These are phyloP conservation scores for Piscicola geometra DNA, from an alignment of 2,888 invertebrate species.

Conservation along the genomic window DNA sequence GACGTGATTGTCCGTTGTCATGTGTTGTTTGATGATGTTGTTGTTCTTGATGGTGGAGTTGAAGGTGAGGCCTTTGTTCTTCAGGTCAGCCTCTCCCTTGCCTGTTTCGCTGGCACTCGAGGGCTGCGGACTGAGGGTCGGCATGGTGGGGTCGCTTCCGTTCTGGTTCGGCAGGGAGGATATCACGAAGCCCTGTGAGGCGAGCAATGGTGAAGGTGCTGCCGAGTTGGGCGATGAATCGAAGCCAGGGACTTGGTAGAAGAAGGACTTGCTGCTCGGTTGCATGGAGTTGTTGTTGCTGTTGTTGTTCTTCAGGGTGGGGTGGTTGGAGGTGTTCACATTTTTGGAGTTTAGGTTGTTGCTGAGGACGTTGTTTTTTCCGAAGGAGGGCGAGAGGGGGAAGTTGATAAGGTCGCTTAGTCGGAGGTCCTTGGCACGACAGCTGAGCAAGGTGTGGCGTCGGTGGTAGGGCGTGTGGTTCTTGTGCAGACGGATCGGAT, in stretches of 20 bases:
- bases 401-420: constrained; percentile 13
- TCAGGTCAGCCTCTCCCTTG: constrained; percentile 40
- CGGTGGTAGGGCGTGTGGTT: constrained; percentile 55
- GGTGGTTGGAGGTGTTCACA: background rate
- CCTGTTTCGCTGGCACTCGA: constrained; percentile 43
- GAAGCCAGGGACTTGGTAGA: constrained; percentile 22
- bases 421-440: background rate
- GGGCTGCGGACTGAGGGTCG: constrained; percentile 69
- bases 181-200: constrained; percentile 64
- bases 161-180: constrained; percentile 53
- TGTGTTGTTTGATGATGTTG: background rate
- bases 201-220: constrained; percentile 68
- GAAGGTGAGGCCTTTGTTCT: background rate
- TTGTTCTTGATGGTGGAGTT: background rate
- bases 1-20: background rate
- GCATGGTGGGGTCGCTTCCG: constrained; percentile 64
- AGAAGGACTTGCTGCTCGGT: background rate
- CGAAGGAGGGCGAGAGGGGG: constrained; percentile 4
- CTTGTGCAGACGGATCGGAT: constrained; percentile 49
- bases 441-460: constrained; percentile 48
- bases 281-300: background rate
- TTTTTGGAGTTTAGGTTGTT: background rate
- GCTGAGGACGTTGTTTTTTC: background rate
- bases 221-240: constrained; percentile 63
- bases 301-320: background rate